Conservation (phyloP, 1,140 invertebrate genomes). For the Luehdorfia chinensis region DNA sequence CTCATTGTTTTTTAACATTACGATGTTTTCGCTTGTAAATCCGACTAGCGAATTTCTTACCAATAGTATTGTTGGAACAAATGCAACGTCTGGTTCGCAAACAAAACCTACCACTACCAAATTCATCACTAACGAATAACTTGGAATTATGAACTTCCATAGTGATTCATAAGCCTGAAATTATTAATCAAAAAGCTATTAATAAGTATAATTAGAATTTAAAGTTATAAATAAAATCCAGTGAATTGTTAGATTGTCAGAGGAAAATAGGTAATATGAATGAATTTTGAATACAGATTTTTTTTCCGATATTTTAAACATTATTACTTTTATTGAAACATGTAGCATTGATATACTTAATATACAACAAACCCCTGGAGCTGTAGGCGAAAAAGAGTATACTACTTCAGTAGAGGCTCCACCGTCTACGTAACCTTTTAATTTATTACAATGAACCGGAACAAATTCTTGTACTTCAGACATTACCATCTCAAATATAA, state of each 20-base stretch:
- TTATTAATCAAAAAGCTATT: background rate
- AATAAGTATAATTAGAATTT: too few species aligned
- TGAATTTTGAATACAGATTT: background rate
- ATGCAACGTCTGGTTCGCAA: conserved; percentile 56
- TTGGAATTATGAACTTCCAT: conserved; percentile 60
- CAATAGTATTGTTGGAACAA: conserved; percentile 55
- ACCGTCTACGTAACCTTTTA: conserved; percentile 61
- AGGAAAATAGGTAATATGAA: too few species aligned
- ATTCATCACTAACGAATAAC: conserved; percentile 41
- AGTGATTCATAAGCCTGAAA: conserved; percentile 58
- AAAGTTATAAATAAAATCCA: too few species aligned
- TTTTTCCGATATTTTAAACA: background rate
- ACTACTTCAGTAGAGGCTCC: conserved; percentile 57
- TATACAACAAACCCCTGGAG: conserved; percentile 43
- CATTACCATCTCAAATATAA: conserved; percentile 60
- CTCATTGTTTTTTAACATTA: conserved; percentile 58
- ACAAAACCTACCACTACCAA: conserved; percentile 57
- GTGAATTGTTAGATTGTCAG: too few species aligned
- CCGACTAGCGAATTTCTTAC: conserved; percentile 63
- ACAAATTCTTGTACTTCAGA: conserved; percentile 50
- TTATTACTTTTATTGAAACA: background rate
- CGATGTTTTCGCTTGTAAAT: conserved; percentile 43
- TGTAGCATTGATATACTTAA: too few species aligned
- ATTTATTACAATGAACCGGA: conserved; percentile 57
- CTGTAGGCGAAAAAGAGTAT: conserved; percentile 62